Percentiles rank a stretch among this genome's conserved stretches.
Conservation (phyloP, 2,888 invertebrate genomes). For the Calephelis perditalis region DNA sequence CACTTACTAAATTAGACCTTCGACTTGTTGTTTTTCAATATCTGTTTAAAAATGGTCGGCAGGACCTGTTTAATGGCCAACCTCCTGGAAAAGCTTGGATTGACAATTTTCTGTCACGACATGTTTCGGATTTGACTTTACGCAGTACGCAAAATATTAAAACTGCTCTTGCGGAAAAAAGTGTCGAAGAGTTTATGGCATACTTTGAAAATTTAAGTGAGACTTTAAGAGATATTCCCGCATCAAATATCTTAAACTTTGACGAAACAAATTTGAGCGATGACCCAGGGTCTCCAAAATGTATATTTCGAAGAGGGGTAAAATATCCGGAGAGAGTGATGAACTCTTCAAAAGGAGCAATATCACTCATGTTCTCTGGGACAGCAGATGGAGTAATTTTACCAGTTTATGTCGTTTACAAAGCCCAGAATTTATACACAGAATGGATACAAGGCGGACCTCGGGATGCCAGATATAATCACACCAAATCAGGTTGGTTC, state of each 20-base stretch:
- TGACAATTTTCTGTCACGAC: conserved; percentile 17
- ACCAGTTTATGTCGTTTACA: not conserved
- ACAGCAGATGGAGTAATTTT: not conserved
- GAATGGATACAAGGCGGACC: not conserved
- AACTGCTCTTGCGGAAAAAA: conserved; percentile 25
- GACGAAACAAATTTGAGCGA: not conserved
- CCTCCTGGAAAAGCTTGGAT: conserved; percentile 23
- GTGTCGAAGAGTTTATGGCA: conserved; percentile 18
- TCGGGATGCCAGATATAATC: not conserved
- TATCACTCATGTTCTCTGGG: not conserved
- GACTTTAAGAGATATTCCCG: not conserved
- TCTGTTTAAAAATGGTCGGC: conserved; percentile 18
- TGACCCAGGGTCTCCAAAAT: not conserved
- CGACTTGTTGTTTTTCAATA: conserved; percentile 19
- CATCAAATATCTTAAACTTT: not conserved
- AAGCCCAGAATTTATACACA: not conserved
- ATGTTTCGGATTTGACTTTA: conserved; percentile 12
- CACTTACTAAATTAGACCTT: conserved; percentile 21
- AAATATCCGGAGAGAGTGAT: not conserved
- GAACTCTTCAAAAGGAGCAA: not conserved
- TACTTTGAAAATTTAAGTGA: not conserved
- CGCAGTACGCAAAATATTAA: conserved; percentile 24
- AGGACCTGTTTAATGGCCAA: conserved; percentile 18
- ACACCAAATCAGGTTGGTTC: not conserved
- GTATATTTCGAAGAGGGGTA: not conserved